Evolutionary conservation across 1,140 invertebrate genomes (phyloP).

Genomic region (Apis laboriosa): DNA sequence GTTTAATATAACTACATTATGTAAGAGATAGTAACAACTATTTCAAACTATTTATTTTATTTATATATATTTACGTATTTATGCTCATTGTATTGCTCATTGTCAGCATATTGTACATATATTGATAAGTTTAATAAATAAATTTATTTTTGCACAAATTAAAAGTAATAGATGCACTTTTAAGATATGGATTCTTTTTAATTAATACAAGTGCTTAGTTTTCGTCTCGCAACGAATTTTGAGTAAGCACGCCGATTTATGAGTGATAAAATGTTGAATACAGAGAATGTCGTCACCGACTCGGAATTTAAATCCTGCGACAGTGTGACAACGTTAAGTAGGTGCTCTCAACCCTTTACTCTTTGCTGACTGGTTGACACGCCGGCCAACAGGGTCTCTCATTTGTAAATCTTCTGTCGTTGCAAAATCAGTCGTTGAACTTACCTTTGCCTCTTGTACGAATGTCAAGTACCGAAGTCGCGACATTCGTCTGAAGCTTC

Average conservation of each 20-base stretch:
- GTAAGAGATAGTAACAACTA: neutral
- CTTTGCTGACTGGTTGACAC: constrained; percentile 28
- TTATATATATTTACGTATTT: constrained; percentile 3
- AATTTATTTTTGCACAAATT: constrained; percentile 31
- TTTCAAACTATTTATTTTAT: too few species aligned
- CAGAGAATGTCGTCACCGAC: constrained; percentile 55
- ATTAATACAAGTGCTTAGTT: constrained; percentile 42
- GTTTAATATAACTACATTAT: neutral
- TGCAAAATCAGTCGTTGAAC: constrained; percentile 52
- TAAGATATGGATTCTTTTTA: constrained; percentile 25
- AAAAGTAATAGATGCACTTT: constrained; percentile 42
- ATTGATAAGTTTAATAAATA: constrained; percentile 6
- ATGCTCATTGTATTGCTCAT: neutral
- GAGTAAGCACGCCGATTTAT: constrained; percentile 23
- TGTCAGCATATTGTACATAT: neutral
- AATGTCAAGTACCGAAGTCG: constrained; percentile 47
- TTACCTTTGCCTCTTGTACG: constrained; percentile 43
- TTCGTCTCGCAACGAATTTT: constrained; percentile 39
- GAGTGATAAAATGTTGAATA: constrained; percentile 59
- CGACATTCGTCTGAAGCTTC: constrained; percentile 37
- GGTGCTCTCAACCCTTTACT: constrained; percentile 37
- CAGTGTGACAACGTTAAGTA: constrained; percentile 50
- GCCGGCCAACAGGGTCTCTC: constrained; percentile 46
- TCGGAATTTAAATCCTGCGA: constrained; percentile 63
- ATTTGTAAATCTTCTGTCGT: constrained; percentile 48